Base-by-base conservation (phyloP, 1,140 invertebrate species). In the Drosophila equinoxialis region DNA sequence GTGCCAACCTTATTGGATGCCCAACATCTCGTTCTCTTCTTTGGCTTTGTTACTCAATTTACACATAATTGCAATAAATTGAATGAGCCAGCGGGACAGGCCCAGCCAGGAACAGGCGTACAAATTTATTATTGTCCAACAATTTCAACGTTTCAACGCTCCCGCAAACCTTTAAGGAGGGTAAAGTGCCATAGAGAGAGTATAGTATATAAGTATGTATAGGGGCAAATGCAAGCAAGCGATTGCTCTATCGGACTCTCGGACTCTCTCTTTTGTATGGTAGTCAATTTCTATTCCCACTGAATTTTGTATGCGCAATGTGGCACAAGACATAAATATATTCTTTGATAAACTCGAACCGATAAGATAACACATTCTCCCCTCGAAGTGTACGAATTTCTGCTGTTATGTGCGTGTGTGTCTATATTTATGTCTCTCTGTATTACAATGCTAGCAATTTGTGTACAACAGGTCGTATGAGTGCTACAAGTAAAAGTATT, bases 51-150 rank as follows among this genome's bases (percentile, higher is more conserved):
- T 79, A 80, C 77, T 80, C 73, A 87, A 87, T 87, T 87, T 87
- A 83, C 83, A 87, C 83, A 83, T 87, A 87, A 87, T 89, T 87
- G 83, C 84, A 80, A 89, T 87, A 87, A 87, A 87, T 87, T 87
- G 79, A 80, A 68, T 83, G 48, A 71, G 65, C 68, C 61, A 72
- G 72, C 64, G 71, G 13, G 26, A 26, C 10, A 48, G 45, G 45
- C 14, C 17, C 45, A 8, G 17, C 45, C 37, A 13, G 10, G 8
- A 23, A 57, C 17, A 37, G 68, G 57, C 39, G 54, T 20, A 54
- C 57, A 69, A 68, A 79, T 80, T 66, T 68, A 77, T 80, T 76
- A 65, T 68, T 54, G 65, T 58, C 65, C 65, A 20, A 20, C 51
- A 35, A 51, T 51, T 51, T 51, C 45, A 51, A 51, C 45, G 45